phyloP scores from a whole-genome alignment of 2,888 invertebrate genomes.

The Drosophila koepferae region DNA sequence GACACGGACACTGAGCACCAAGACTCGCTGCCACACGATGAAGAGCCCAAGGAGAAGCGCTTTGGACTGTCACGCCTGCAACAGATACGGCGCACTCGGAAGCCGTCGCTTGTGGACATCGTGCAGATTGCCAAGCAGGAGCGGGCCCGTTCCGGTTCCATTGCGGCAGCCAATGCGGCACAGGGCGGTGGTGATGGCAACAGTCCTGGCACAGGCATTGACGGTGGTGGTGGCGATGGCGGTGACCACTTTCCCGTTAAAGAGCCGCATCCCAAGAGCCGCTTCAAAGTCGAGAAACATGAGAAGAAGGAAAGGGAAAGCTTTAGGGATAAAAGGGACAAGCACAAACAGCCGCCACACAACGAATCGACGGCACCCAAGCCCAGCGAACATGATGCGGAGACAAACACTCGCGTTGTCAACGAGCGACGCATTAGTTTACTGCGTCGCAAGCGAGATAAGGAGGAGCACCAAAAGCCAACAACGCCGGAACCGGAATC shows the following conservation, averaged over 20 bases:
- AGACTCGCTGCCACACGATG: conserved; percentile 89
- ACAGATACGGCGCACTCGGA: conserved; percentile 80
- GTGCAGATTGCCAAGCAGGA: conserved; percentile 82
- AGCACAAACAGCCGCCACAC: conserved; percentile 54
- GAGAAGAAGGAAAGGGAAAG: conserved; percentile 61
- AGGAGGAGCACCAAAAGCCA: conserved; percentile 51
- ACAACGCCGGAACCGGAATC: conserved; percentile 46
- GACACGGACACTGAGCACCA: conserved; percentile 91
- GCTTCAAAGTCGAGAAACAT: conserved; percentile 78
- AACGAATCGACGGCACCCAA: conserved; percentile 50
- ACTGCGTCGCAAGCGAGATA: conserved; percentile 72
- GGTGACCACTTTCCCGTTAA: conserved; percentile 52
- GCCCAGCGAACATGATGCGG: conserved; percentile 80
- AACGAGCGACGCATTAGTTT: conserved; percentile 83
- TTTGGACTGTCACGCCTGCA: conserved; percentile 77
- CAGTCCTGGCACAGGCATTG: conserved; percentile 15
- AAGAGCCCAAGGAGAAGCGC: conserved; percentile 80
- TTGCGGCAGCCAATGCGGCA: conserved; percentile 47
- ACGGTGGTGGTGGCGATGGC: conserved; percentile 9
- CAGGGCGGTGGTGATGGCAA: conserved; percentile 34
- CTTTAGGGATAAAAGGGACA: conserved; percentile 59
- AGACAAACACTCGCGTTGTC: conserved; percentile 82
- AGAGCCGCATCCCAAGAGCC: conserved; percentile 77
- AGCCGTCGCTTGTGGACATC: conserved; percentile 84
- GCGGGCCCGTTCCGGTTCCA: conserved; percentile 71